These are phyloP conservation scores for Grapholita molesta DNA, from an alignment of 1,140 invertebrate genomes.

Conservation along the genomic window DNA sequence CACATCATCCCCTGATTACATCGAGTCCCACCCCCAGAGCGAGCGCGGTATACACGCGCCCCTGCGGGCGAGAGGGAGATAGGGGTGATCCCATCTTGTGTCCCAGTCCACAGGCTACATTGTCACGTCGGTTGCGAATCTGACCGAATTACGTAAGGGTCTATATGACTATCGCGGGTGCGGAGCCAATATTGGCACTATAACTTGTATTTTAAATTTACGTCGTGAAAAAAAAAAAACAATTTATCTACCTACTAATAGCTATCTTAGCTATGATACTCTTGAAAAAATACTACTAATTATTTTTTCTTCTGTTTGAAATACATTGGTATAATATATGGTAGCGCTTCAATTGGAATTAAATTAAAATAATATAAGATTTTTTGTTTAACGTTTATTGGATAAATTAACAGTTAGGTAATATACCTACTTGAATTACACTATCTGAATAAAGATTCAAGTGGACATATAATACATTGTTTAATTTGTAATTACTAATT, in stretches of 20 bases:
- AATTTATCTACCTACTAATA: not conserved
- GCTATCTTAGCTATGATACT: not conserved
- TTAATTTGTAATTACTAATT: not conserved
- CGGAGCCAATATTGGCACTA: not conserved
- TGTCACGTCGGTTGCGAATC: slow-evolving; percentile 64
- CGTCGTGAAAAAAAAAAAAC: not conserved
- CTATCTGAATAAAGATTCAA: too few relatives aligned
- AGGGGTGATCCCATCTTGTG: slow-evolving; percentile 66
- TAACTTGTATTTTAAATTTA: not conserved
- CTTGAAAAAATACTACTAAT: slow-evolving; percentile 30
- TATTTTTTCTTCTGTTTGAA: too few relatives aligned
- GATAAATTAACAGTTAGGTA: too few relatives aligned
- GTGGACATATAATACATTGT: too few relatives aligned
- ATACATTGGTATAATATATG: too few relatives aligned
- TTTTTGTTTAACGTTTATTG: too few relatives aligned
- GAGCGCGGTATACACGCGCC: slow-evolving; percentile 37
- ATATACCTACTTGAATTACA: too few relatives aligned
- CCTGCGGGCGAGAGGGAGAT: slow-evolving; percentile 42
- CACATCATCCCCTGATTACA: slow-evolving; percentile 78
- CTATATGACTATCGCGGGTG: slow-evolving; percentile 34
- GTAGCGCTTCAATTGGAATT: too few relatives aligned
- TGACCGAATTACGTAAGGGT: slow-evolving; percentile 52
- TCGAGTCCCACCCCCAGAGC: slow-evolving; percentile 69
- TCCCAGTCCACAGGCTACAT: slow-evolving; percentile 74
- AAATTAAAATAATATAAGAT: too few relatives aligned